These are phyloP conservation scores for Phallusia fumigata DNA, from an alignment of 23 tunicate species.

Conservation along the genomic window DNA sequence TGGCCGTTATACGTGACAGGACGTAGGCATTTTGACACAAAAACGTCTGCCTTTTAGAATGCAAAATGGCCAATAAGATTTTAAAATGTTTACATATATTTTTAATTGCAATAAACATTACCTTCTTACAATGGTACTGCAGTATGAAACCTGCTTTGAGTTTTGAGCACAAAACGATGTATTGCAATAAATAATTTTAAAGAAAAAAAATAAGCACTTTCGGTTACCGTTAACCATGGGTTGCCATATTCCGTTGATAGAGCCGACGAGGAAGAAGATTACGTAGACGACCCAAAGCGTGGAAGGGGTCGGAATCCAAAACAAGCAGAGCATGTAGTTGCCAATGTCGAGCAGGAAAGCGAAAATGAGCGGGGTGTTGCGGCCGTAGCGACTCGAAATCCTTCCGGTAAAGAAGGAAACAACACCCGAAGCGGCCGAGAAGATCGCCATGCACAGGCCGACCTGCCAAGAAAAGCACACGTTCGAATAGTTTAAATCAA, in stretches of 20 bases:
- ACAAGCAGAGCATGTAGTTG: slow-evolving; percentile 43
- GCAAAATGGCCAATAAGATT: no score
- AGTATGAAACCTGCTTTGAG: no score
- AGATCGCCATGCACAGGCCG: slow-evolving; percentile 36
- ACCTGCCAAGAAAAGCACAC: slow-evolving; percentile 22
- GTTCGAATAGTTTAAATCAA: not conserved
- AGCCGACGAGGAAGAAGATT: slow-evolving; percentile 35
- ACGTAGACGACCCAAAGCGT: slow-evolving; percentile 60
- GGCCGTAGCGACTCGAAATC: slow-evolving; percentile 24
- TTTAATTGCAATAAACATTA: no score
- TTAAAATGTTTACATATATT: no score
- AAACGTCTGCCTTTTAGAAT: no score
- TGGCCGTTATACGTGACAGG: no score
- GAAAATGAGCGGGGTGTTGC: slow-evolving; percentile 23
- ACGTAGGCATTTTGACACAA: no score
- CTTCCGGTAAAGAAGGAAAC: slow-evolving; percentile 23
- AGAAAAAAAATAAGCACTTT: not conserved
- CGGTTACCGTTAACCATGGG: slow-evolving; percentile 43
- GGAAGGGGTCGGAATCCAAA: slow-evolving; percentile 47
- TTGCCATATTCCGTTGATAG: slow-evolving; percentile 61
- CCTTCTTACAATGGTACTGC: no score
- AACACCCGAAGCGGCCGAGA: slow-evolving; percentile 22
- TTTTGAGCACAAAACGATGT: no score
- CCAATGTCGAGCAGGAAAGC: slow-evolving; percentile 37
- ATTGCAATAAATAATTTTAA: no score